phyloP scores from a whole-genome alignment of 1,140 invertebrate genomes.

The Lepidurus packardi region DNA sequence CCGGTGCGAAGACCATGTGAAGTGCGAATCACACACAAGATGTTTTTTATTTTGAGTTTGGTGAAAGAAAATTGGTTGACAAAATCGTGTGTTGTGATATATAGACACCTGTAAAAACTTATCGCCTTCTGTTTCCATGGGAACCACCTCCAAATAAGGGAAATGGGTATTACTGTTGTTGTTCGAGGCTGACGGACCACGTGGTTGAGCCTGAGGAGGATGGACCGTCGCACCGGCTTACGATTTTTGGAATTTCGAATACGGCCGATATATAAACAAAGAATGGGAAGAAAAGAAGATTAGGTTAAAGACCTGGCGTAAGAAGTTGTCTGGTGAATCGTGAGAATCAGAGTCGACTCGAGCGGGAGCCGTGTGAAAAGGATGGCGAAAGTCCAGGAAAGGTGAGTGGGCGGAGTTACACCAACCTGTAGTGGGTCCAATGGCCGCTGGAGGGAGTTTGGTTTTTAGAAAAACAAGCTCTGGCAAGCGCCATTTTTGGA shows the following conservation, averaged over 20 bases:
- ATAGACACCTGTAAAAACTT: constrained; percentile 29
- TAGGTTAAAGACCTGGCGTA: constrained; percentile 10
- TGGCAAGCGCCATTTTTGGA: constrained; percentile 65
- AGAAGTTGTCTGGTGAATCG: constrained; percentile 23
- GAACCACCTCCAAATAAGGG: neutral
- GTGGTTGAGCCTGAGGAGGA: constrained; percentile 17
- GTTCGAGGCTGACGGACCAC: neutral
- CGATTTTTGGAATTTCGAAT: neutral
- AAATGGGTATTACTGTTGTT: neutral
- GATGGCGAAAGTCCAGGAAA: constrained; percentile 19
- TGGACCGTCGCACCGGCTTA: neutral
- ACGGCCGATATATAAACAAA: neutral
- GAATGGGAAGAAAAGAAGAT: constrained; percentile 16
- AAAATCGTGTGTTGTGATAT: neutral
- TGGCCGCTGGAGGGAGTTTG: constrained; percentile 60
- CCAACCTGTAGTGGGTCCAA: constrained; percentile 30
- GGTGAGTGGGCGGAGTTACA: neutral
- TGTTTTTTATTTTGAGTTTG: neutral
- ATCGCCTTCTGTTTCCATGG: constrained; percentile 11
- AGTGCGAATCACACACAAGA: neutral
- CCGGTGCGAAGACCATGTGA: constrained; percentile 34
- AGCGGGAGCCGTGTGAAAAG: constrained; percentile 21
- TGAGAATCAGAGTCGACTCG: neutral
- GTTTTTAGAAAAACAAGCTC: constrained; percentile 58
- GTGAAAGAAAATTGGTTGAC: neutral